Percentiles rank a stretch among this genome's conserved stretches.
These are phyloP conservation scores for Argopecten irradians DNA, from an alignment of 1,140 invertebrate genomes.

Conservation along the genomic window DNA sequence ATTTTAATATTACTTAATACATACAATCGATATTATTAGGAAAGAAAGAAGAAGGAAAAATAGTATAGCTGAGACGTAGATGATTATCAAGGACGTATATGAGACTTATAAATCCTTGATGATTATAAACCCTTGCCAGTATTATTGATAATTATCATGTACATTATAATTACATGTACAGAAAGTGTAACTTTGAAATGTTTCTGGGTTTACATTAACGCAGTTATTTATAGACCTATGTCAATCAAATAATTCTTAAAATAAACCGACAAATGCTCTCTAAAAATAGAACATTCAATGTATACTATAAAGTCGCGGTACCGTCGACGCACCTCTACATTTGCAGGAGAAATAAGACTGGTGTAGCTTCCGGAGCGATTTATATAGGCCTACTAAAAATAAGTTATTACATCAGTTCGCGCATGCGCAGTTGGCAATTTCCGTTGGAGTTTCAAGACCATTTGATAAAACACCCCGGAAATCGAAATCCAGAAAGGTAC, in stretches of 20 bases:
- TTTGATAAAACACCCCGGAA: slow-evolving; percentile 16
- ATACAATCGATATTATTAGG: too few species aligned
- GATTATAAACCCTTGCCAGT: too few species aligned
- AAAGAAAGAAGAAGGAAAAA: too few species aligned
- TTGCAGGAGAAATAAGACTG: background rate
- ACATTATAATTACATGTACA: too few species aligned
- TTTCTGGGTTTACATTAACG: background rate
- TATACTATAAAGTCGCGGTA: background rate
- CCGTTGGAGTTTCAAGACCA: background rate
- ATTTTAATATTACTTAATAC: too few species aligned
- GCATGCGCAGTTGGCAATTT: background rate
- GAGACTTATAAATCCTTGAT: too few species aligned
- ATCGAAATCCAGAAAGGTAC: slow-evolving; percentile 7
- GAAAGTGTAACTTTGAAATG: too few species aligned
- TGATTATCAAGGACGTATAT: too few species aligned
- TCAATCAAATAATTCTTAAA: background rate
- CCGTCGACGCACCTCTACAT: background rate
- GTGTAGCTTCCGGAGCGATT: slow-evolving; percentile 5
- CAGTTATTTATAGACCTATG: background rate
- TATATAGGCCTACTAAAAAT: background rate
- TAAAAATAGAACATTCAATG: background rate
- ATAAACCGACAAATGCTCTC: background rate
- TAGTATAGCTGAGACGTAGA: too few species aligned
- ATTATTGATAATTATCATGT: too few species aligned
- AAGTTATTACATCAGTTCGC: slow-evolving; percentile 17